A percentile compares a stretch with the other conserved stretches of the same genome.
Conservation (phyloP, 2,797 vertebrate genomes). For the Hylomyscus alleni region DNA sequence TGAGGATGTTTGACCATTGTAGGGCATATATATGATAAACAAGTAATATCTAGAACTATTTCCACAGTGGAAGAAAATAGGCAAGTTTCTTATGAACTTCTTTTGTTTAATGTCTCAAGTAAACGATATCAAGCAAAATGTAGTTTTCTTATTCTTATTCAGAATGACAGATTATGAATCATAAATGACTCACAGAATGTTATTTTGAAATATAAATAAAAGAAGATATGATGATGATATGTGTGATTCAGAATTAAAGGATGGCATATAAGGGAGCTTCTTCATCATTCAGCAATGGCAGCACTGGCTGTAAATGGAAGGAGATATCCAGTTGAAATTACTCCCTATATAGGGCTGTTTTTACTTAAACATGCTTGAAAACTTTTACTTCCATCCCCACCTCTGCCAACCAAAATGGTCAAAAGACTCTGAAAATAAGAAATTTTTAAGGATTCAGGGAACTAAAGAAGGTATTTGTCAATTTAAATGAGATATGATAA, state of each 20-base stretch:
- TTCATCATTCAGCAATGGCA: background rate
- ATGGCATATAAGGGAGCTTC: background rate
- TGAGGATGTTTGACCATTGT: background rate
- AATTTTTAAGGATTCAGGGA: background rate
- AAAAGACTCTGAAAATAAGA: background rate
- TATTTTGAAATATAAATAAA: slow-evolving; percentile 26
- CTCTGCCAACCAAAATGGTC: background rate
- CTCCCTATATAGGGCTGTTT: background rate
- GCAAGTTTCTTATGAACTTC: background rate
- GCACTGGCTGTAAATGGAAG: background rate
- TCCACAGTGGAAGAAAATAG: background rate
- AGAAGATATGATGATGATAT: background rate
- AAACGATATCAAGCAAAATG: slow-evolving; percentile 9
- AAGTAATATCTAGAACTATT: background rate
- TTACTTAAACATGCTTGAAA: slow-evolving; percentile 23
- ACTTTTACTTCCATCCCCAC: background rate
- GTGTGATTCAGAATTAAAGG: slow-evolving; percentile 27
- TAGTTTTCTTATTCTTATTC: slow-evolving; percentile 30
- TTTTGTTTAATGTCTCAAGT: background rate
- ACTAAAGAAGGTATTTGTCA: background rate
- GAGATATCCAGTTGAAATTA: slow-evolving; percentile 2
- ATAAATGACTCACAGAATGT: background rate
- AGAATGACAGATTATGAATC: background rate
- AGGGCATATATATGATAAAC: background rate
- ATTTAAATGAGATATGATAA: background rate